Base-by-base conservation (phyloP, 2,888 invertebrate genomes). In the Drosophila maculinotata region DNA sequence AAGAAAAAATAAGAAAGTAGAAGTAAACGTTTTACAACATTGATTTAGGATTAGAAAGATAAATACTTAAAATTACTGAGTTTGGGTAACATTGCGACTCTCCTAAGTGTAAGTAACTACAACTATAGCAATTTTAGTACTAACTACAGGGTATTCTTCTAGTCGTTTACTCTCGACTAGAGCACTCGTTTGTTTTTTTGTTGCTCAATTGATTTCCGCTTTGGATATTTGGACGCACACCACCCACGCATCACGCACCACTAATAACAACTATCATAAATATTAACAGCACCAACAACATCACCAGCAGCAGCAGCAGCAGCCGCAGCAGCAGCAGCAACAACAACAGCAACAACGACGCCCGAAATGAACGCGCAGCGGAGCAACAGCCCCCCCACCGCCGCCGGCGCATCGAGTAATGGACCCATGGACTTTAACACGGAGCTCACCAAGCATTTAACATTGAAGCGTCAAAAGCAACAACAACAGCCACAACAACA, bases 371-470 rank as follows among this genome's bases (percentile, higher is more conserved):
- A 65, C 60, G 57, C 75, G 17, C 25, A 39, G 31, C 82, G 75
- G 33, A 88, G 79, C 66, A 81, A 73, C 20, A 90, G 87, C 76
- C 81, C 81, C 67, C 85, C 66, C 66, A 38, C 70, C 31, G 66
- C 53, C 12, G 44, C 48, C 33, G 48, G 31, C 15, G 9, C 45
- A 44, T 4, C 44, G 23, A 85, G 79, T 64, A 90, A 84, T 76
- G 90, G 89, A 74, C 89, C 90, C 76, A 72, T 91, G 76, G 91
- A 92, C 83, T 92, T 92, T 48, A 92, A 89, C 82, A 80, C 91
- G 39, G 92, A 92, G 85, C 86, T 92, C 64, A 89, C 90, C 66
- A 91, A 91, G 72, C 91, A 90, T 84, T 87, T 92, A 69, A 92
- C 91, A 58, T 71, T 92, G 49, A 92, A 92, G 80, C 88, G 90